Base-by-base conservation (phyloP, 2,797 vertebrate species). In the Acanthopagrus latus region DNA sequence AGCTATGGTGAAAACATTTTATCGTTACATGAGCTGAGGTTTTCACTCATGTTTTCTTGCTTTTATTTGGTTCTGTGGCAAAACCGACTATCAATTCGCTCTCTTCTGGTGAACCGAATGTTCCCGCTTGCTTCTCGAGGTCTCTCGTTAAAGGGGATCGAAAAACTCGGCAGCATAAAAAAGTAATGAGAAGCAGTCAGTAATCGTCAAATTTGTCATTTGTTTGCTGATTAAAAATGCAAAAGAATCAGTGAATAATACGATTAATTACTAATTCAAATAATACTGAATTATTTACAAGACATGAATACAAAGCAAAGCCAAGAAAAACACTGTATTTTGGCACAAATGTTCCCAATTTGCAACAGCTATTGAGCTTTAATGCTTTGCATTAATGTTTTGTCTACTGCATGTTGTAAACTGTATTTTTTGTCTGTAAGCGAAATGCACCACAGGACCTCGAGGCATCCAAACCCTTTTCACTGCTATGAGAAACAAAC, bases 371-470 rank as follows among this genome's bases (percentile, higher is more conserved):
- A 20, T 38, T 51, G 20, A 55, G 23, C 17, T 44, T 43, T 29
- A 9, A 13, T 73, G 29, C 6, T 47, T 10, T 17, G 4, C 9
- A 46, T 65, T 58, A 51, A 51, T 47, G 43, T 76, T 64, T 46
- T 12, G 3, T 38, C 7, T 12, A 14, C n/a, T 72, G 4, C 5
- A 16, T 47, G 7, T 25, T 27, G 13, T n/a, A 21, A 65, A 47
- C 12, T 10, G 12, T n/a, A 1, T 44, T 13, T 76, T 25, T 80
- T 38, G 5, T 52, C 44, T 43, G 43, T 11, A 41, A 51, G 18
- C 64, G 46, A 86, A 81, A 84, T 60, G 38, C 77, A 79, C 74
- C 23, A 55, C 67, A 54, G 77, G 68, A 84, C 82, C 62, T 48
- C 2, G 25, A 82, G 60, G 58, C 70, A 25, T 66, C 55, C 14